phyloP scores from a whole-genome alignment of 2,888 invertebrate genomes.

The Spialia ferax region DNA sequence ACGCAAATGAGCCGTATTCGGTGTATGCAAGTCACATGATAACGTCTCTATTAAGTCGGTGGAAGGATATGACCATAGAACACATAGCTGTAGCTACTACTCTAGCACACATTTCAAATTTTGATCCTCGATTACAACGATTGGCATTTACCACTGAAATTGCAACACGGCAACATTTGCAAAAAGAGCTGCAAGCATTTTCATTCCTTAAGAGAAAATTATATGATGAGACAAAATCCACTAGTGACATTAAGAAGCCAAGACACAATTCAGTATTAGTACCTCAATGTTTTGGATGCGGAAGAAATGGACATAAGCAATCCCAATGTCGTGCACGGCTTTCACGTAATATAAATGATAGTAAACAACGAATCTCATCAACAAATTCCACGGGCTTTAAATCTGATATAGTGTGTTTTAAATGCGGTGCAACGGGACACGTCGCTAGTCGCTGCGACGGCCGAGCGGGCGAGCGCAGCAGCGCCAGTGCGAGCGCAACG shows the following conservation, averaged over 20 bases:
- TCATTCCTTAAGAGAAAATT: too few species aligned
- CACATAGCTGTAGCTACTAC: conserved; percentile 39
- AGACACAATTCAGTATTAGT: too few species aligned
- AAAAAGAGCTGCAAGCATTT: conserved; percentile 38
- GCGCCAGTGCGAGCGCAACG: background rate
- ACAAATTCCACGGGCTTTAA: too few species aligned
- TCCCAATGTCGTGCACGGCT: too few species aligned
- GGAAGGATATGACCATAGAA: conserved; percentile 40
- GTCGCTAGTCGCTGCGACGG: conserved; percentile 33
- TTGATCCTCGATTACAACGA: conserved; percentile 33
- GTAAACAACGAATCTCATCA: too few species aligned
- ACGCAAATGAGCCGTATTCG: conserved; percentile 36
- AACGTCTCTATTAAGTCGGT: conserved; percentile 22
- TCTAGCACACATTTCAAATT: conserved; percentile 38
- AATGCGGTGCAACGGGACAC: conserved; percentile 34
- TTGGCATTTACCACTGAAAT: conserved; percentile 39
- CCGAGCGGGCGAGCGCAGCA: conserved; percentile 3
- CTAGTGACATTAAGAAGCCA: conserved; percentile 20
- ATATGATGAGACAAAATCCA: too few species aligned
- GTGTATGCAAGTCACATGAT: conserved; percentile 38
- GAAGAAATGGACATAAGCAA: conserved; percentile 41
- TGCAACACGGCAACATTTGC: conserved; percentile 27
- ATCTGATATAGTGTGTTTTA: too few species aligned
- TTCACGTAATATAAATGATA: too few species aligned
- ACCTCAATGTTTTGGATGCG: conserved; percentile 44